Conservation (phyloP, 2,888 invertebrate genomes). For the Spilarctia lutea region DNA sequence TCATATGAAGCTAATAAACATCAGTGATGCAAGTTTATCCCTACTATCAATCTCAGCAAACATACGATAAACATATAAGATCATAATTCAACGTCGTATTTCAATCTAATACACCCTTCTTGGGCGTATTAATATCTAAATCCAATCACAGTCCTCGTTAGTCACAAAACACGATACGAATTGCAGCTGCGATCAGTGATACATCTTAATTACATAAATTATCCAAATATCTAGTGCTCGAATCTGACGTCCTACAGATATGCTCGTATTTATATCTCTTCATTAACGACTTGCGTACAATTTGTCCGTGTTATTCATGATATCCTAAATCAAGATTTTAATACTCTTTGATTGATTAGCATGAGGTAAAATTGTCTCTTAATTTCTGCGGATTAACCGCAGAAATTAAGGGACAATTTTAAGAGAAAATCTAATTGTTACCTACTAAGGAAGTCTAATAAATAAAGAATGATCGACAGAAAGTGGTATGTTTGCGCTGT, state of each 20-base stretch:
- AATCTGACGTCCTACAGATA: constrained; percentile 34
- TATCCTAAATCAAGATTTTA: neutral
- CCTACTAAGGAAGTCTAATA: too few species aligned
- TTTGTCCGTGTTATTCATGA: neutral
- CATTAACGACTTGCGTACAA: neutral
- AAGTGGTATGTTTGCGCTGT: too few species aligned
- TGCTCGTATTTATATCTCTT: constrained; percentile 26
- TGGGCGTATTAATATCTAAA: constrained; percentile 21
- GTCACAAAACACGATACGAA: constrained; percentile 21
- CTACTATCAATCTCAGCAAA: neutral
- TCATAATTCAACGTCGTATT: neutral
- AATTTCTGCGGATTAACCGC: too few species aligned
- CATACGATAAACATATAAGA: constrained; percentile 3
- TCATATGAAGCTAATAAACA: neutral
- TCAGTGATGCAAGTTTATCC: neutral
- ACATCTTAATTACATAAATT: constrained; percentile 55
- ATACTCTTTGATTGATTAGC: neutral
- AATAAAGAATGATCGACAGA: too few species aligned
- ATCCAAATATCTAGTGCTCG: constrained; percentile 43
- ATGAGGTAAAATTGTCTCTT: too few species aligned
- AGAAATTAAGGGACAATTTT: neutral
- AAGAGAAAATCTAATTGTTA: too few species aligned
- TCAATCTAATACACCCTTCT: constrained; percentile 6
- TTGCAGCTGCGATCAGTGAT: constrained; percentile 34
- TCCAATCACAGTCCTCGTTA: constrained; percentile 43